These are phyloP conservation scores for Gymnocypris eckloni DNA, from an alignment of 2,797 vertebrate species.

Conservation along the genomic window DNA sequence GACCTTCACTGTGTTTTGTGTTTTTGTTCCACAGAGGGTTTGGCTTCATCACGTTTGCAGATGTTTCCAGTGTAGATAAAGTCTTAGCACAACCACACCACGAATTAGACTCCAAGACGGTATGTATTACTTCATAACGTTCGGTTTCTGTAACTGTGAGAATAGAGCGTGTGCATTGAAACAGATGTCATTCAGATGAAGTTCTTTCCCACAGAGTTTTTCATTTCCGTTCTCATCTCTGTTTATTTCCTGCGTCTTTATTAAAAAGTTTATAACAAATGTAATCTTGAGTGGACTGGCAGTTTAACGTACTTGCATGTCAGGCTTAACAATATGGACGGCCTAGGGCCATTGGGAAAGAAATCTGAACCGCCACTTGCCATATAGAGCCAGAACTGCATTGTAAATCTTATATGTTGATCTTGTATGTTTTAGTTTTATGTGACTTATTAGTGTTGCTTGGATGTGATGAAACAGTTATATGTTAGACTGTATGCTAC, in stretches of 20 bases:
- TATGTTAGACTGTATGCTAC: too few species aligned
- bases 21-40: constrained; percentile 89
- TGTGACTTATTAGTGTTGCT: background rate
- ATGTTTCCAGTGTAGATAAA: constrained; percentile 99
- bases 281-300: constrained; percentile 15
- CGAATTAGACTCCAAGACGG: constrained; percentile 99
- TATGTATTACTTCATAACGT: constrained; percentile 75
- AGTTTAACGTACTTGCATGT: constrained; percentile 23
- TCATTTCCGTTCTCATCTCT: constrained; percentile 41
- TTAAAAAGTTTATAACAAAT: background rate
- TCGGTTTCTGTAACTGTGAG: constrained; percentile 11
- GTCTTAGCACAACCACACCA: constrained; percentile 99
- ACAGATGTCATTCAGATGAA: constrained; percentile 22
- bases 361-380: background rate
- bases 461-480: too few species aligned
- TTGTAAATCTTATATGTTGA: background rate
- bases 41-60: constrained; percentile 98
- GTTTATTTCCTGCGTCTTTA: constrained; percentile 41
- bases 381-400: background rate
- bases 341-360: background rate
- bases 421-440: background rate
- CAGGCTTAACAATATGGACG: background rate
- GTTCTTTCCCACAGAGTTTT: constrained; percentile 31
- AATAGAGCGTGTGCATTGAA: background rate
- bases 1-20: constrained; percentile 48